Evolutionary conservation across 2,888 invertebrate genomes (phyloP).

Genomic region (Bruchidius siliquastri): DNA sequence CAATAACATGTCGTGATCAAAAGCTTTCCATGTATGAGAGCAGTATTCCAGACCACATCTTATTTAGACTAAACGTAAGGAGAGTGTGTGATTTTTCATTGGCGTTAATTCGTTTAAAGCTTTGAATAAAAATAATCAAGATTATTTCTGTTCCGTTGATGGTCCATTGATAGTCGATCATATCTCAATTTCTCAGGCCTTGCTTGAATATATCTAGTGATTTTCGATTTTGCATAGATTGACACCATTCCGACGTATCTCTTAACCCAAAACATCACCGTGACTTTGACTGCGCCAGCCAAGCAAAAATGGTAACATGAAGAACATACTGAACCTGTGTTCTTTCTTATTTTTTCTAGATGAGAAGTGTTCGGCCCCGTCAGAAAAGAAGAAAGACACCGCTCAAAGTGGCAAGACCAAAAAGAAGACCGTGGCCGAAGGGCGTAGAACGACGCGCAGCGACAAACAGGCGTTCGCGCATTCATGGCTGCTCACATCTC

Average conservation of each 20-base stretch:
- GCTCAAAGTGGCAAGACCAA: conserved; percentile 21
- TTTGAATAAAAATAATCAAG: too few relatives aligned
- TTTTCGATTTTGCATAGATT: too few relatives aligned
- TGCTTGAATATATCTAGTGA: too few relatives aligned
- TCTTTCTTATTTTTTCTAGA: conserved; percentile 19
- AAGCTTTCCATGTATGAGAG: too few relatives aligned
- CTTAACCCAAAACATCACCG: conserved; percentile 7
- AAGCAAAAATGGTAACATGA: conserved; percentile 9
- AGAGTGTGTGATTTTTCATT: too few relatives aligned
- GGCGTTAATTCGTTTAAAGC: too few relatives aligned
- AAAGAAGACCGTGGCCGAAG: conserved; percentile 47
- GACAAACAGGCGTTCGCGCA: conserved; percentile 59
- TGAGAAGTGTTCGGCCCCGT: conserved; percentile 15
- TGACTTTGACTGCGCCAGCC: conserved; percentile 5
- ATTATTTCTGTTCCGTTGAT: too few relatives aligned
- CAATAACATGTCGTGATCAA: too few relatives aligned
- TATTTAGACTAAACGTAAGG: too few relatives aligned
- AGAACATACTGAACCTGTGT: conserved; percentile 7
- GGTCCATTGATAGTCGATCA: too few relatives aligned
- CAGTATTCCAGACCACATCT: too few relatives aligned
- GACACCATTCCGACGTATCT: background rate
- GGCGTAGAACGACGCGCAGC: conserved; percentile 47
- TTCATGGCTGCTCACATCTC: conserved; percentile 73
- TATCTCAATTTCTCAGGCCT: too few relatives aligned
- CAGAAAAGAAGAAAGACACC: conserved; percentile 22